These are phyloP conservation scores for Vireo altiloquus DNA, from an alignment of 2,113 vertebrate species.

Conservation along the genomic window DNA sequence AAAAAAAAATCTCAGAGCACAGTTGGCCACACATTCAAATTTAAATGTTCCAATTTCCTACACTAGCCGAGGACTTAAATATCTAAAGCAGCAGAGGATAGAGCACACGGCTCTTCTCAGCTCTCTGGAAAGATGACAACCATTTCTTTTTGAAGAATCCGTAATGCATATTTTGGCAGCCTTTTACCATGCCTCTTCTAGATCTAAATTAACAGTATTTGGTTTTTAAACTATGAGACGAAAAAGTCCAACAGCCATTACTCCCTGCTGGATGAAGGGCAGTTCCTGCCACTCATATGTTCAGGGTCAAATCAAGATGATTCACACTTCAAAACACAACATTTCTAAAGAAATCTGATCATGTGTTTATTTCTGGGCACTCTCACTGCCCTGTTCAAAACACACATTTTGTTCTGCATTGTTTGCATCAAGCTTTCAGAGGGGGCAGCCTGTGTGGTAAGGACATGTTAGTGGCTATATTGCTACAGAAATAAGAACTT, in stretches of 20 bases:
- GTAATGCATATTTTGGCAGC: background rate
- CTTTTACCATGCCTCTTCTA: background rate
- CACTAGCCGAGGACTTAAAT: conserved; percentile 20
- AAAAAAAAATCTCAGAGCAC: conserved; percentile 19
- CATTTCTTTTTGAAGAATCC: background rate
- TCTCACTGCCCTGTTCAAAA: background rate
- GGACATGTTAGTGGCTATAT: background rate
- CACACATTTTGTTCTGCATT: background rate
- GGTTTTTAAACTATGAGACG: conserved; percentile 13
- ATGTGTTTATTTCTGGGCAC: background rate
- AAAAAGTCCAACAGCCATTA: background rate
- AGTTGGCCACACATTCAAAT: background rate
- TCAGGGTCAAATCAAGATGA: background rate
- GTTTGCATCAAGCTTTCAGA: background rate
- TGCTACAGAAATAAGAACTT: background rate
- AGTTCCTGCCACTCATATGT: conserved; percentile 7
- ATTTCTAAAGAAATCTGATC: background rate
- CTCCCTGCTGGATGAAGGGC: background rate
- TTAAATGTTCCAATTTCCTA: conserved; percentile 15
- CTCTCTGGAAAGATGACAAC: conserved; percentile 30
- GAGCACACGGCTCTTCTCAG: background rate
- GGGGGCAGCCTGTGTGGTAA: background rate
- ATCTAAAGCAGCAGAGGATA: background rate
- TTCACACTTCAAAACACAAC: background rate
- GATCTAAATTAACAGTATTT: background rate